Percentiles rank a stretch among this genome's conserved stretches.
Conservation (phyloP, 2,888 invertebrate genomes). For the Cryptocephalus primarius region DNA sequence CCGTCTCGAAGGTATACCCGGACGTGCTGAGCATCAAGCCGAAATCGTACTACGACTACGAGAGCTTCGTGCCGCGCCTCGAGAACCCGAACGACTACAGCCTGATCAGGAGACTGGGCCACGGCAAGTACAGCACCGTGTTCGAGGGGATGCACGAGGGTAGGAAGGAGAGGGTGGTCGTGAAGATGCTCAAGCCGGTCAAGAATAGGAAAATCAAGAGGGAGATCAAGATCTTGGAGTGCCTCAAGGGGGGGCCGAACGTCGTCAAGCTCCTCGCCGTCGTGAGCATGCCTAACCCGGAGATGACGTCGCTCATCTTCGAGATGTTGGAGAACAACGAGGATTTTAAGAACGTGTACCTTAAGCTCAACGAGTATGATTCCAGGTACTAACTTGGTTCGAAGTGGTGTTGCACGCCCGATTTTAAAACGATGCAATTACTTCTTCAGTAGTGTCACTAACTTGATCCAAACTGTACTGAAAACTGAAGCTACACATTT, state of each 20-base stretch:
- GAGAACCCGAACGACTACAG: constrained; percentile 30
- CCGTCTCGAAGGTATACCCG: constrained; percentile 29
- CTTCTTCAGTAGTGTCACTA: too few species aligned
- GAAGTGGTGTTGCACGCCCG: too few species aligned
- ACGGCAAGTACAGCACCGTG: constrained; percentile 37
- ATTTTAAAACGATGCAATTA: too few species aligned
- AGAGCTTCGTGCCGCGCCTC: constrained; percentile 24
- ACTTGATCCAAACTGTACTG: background rate
- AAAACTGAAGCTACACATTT: too few species aligned
- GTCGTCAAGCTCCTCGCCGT: constrained; percentile 29
- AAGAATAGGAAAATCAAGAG: constrained; percentile 33
- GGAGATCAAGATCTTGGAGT: constrained; percentile 35
- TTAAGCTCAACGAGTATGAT: constrained; percentile 31
- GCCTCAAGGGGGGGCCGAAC: constrained; percentile 31
- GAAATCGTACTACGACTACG: constrained; percentile 31
- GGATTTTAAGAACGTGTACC: constrained; percentile 34
- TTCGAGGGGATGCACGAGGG: constrained; percentile 31
- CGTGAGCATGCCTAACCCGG: constrained; percentile 19
- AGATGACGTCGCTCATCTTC: constrained; percentile 31
- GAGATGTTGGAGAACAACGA: constrained; percentile 30
- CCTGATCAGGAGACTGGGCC: constrained; percentile 30
- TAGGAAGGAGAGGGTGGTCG: constrained; percentile 27
- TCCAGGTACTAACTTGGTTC: constrained; percentile 14
- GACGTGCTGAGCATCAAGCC: constrained; percentile 29
- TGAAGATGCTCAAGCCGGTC: constrained; percentile 36